Evolutionary conservation across 2,797 vertebrate genomes (phyloP).

Genomic region (Buphagus erythrorhynchus): DNA sequence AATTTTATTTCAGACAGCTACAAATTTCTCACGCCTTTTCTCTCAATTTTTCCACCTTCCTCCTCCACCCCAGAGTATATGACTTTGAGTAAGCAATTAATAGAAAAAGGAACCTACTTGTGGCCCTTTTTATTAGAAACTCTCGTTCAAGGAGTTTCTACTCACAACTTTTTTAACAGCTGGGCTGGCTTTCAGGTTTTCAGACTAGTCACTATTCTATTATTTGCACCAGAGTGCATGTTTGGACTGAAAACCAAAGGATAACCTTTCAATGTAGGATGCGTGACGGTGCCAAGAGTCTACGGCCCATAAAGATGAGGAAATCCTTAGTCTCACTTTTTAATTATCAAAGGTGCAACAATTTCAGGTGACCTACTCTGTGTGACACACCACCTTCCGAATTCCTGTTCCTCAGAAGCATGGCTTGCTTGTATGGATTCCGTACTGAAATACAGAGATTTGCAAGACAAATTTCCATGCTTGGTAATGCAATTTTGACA

Average conservation of each 20-base stretch:
- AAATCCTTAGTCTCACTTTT: background rate
- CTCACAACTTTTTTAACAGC: background rate
- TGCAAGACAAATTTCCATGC: background rate
- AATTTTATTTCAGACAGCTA: background rate
- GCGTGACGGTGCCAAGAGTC: rapidly evolving
- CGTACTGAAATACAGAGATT: background rate
- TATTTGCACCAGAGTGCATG: background rate
- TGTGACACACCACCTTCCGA: background rate
- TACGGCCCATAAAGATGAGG: background rate
- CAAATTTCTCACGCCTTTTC: background rate
- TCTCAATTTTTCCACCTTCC: background rate
- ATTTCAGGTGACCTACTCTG: background rate
- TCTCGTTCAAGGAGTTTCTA: background rate
- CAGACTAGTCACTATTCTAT: background rate
- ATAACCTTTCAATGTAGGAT: background rate
- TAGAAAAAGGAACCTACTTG: background rate
- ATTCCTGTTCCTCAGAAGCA: background rate
- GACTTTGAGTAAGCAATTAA: background rate
- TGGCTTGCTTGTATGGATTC: background rate
- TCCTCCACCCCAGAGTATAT: background rate
- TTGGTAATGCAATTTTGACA: rapidly evolving
- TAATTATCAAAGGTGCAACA: background rate
- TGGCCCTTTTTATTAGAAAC: background rate
- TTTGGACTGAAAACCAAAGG: background rate
- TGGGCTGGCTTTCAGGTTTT: background rate